Evolutionary conservation across 1,140 invertebrate genomes (phyloP).

Genomic region (Halesus radiatus): DNA sequence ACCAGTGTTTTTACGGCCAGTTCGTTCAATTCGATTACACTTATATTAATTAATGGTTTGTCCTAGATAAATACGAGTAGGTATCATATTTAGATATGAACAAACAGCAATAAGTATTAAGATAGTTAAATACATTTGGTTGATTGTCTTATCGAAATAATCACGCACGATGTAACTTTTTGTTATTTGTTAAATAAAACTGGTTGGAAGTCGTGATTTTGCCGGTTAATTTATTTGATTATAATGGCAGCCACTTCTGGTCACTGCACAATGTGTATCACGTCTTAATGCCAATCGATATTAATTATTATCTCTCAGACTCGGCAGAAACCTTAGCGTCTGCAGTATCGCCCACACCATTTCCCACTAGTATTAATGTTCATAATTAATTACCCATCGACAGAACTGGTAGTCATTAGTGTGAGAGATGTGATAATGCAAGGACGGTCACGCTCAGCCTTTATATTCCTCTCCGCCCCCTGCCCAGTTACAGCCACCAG

Average conservation of each 20-base stretch:
- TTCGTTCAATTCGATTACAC: neutral
- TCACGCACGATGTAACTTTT: no score
- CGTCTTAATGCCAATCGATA: constrained; percentile 5
- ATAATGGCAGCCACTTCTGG: neutral
- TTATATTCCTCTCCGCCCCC: neutral
- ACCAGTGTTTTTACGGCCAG: neutral
- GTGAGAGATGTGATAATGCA: constrained; percentile 32
- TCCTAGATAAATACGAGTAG: no score
- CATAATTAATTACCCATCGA: constrained; percentile 30
- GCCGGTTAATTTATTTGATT: neutral
- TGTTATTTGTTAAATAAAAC: no score
- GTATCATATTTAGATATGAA: no score
- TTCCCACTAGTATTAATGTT: constrained; percentile 3
- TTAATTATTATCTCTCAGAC: neutral
- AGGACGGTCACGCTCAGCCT: constrained; percentile 11
- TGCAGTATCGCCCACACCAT: constrained; percentile 11
- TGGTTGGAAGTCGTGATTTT: neutral
- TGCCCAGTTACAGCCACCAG: constrained; percentile 6
- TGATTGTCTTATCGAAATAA: no score
- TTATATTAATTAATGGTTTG: no score
- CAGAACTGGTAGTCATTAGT: constrained; percentile 30
- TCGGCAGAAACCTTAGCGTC: neutral
- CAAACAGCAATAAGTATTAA: no score
- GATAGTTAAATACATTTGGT: no score
- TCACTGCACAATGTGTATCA: neutral